Evolutionary conservation across 2,113 vertebrate species (phyloP), one percentile per base, ranked within the genome.

Genomic region (Scomber colias): DNA sequence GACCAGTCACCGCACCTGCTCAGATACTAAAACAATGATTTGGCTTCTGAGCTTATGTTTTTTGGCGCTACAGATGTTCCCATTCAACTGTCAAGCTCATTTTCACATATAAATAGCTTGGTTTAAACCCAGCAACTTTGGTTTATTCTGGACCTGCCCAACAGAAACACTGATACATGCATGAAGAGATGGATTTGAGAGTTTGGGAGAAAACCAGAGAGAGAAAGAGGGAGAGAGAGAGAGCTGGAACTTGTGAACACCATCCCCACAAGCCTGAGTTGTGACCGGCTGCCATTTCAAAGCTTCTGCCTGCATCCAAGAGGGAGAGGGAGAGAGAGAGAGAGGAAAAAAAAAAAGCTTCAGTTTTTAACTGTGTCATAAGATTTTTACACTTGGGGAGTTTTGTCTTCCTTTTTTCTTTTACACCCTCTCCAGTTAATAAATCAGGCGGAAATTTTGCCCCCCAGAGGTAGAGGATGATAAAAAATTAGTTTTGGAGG

Each of bases 221-320:
- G 54, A 71, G 30, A 79, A 24, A 65, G 17, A 45, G 77, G 10
- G 17, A 71, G 30, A 79, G 31, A 65, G 17, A 45, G 77, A 11
- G 17, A 75, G 69, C 64, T 70, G 82, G 78, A 77, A 55, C 56
- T 65, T 71, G 54, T 70, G 75, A 90, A 69, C 55, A 51, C 59
- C 61, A 76, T 77, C 77, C 78, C 78, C 88, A 66, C 78, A 75
- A 89, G 88, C 84, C 81, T 88, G 69, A 70, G 87, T 81, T 83
- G 85, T 88, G 75, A 82, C 87, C 87, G 81, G 75, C 87, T 78
- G 85, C 84, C 68, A 82, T 93, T 93, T 93, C 90, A 94, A 93
- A 94, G 90, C 80, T 63, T 77, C 63, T 75, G 62, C 53, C 78
- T 65, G 75, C 87, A 83, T 89, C 81, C 71, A 69, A 83, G 61